Evolutionary conservation across 1,140 invertebrate genomes (phyloP), one percentile per base, ranked within the genome.

Genomic region (Hermatobates lingyangjiaoensis): DNA sequence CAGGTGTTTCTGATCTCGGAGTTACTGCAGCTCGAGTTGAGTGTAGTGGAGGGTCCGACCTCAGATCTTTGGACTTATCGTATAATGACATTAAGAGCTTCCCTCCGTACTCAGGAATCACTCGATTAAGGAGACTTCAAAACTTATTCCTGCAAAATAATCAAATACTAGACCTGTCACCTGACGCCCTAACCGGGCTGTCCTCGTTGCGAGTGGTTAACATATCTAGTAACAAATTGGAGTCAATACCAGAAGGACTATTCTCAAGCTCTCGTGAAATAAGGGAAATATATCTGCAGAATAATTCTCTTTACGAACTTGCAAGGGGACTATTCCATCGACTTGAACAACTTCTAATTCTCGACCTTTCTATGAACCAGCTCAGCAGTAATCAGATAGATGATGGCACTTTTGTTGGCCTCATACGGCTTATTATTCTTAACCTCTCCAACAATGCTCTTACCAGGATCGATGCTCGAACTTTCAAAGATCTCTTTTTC

Each of bases 341-440:
- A 0, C 68, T 94, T 38, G 81, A 87, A 57, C 80, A 87, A 60
- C 68, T 96, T 46, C 70, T 88, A 34, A 76, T 87, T 10, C 71
- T 96, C 27, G 86, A 95, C 65, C 69, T 93, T 47, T 85, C 85
- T 1, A 77, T 81, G 51, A 96, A 96, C 68, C 77, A 81, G 59
- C 69, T 96, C 39, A 80, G 79, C 47, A 85, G 79, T 62, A 80
- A 79, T 57, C 85, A 80, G 62, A 78, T 88, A 53, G 81, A 85
- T 59, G 78, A 83, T 48, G 80, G 79, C 1, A 86, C 83, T 21
- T 90, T 93, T 62, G 68, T 80, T 26, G 87, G 86, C 20, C 69
- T 92, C 21, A 88, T 85, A 40, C 73, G 85, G 7, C 68, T 93
- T 27, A 81, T 90, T 58, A 76, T 88, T 3, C 70, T 93, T 44